Percentiles rank a stretch among this genome's conserved stretches.
Conservation (phyloP, 1,140 invertebrate genomes). For the Megalopta genalis region DNA sequence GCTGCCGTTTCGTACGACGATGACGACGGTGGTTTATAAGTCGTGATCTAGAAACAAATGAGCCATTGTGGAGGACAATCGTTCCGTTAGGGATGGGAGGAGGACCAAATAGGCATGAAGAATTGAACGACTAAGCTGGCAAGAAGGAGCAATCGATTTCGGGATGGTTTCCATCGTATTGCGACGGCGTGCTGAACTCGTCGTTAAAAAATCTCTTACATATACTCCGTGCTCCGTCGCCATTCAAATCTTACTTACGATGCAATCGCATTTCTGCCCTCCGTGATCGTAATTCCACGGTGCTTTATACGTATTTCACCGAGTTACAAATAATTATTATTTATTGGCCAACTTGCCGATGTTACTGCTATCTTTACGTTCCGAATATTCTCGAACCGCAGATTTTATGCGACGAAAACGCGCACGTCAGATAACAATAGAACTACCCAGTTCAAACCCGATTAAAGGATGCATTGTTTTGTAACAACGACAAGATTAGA, state of each 20-base stretch:
- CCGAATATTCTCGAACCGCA: too few species aligned
- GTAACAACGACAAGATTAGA: too few species aligned
- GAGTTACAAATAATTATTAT: too few species aligned
- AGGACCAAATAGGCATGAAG: slow-evolving; percentile 52
- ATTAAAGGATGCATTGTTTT: too few species aligned
- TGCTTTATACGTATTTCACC: too few species aligned
- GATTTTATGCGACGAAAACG: too few species aligned
- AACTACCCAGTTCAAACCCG: too few species aligned
- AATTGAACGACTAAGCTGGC: slow-evolving; percentile 47
- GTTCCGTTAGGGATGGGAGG: slow-evolving; percentile 60
- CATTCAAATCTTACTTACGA: neutral
- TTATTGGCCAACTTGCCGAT: too few species aligned
- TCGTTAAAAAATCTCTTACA: slow-evolving; percentile 4
- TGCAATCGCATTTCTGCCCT: too few species aligned
- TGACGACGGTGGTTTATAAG: slow-evolving; percentile 65
- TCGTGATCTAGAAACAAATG: slow-evolving; percentile 73
- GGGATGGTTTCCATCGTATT: slow-evolving; percentile 28
- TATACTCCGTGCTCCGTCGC: slow-evolving; percentile 2
- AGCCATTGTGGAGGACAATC: slow-evolving; percentile 68
- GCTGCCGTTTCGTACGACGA: slow-evolving; percentile 64
- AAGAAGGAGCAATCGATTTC: slow-evolving; percentile 44
- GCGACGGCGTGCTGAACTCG: slow-evolving; percentile 15
- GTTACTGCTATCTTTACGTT: too few species aligned
- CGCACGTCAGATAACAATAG: too few species aligned
- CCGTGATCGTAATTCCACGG: too few species aligned